phyloP scores from a whole-genome alignment of 2,113 vertebrate genomes.

The Halcyon senegalensis region DNA sequence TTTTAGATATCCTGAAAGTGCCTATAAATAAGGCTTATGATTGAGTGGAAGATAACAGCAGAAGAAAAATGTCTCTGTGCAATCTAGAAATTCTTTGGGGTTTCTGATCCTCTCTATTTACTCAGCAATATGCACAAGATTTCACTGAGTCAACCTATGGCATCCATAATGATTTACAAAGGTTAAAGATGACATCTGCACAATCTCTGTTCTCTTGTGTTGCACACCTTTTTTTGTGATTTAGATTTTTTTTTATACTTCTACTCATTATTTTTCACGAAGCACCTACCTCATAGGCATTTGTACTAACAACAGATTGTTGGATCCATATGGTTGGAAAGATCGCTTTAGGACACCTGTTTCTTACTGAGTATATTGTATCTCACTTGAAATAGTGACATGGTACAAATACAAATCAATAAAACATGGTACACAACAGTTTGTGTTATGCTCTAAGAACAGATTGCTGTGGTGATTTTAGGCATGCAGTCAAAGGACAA shows the following conservation, averaged over 20 bases:
- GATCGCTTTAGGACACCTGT: not conserved
- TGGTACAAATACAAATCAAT: not conserved
- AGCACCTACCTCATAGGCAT: not conserved
- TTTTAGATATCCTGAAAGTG: not conserved
- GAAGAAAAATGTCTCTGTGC: not conserved
- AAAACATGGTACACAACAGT: not conserved
- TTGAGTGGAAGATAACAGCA: not conserved
- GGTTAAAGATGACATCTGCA: not conserved
- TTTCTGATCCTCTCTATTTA: not conserved
- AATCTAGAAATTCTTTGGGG: not conserved
- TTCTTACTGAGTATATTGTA: not conserved
- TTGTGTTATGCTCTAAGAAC: not conserved
- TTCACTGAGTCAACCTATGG: not conserved
- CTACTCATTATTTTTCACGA: not conserved
- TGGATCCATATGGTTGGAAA: not conserved
- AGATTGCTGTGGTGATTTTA: not conserved
- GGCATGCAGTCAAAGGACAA: not conserved
- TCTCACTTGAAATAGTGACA: not conserved
- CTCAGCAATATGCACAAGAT: not conserved
- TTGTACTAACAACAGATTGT: not conserved
- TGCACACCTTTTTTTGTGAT: not conserved
- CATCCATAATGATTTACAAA: not conserved
- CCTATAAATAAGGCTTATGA: not conserved
- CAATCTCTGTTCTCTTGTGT: fast-evolving
- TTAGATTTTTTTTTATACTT: not conserved